Evolutionary conservation across 2,888 invertebrate genomes (phyloP), one percentile per base, ranked within the genome.

Genomic region (Amaurobius ferox): DNA sequence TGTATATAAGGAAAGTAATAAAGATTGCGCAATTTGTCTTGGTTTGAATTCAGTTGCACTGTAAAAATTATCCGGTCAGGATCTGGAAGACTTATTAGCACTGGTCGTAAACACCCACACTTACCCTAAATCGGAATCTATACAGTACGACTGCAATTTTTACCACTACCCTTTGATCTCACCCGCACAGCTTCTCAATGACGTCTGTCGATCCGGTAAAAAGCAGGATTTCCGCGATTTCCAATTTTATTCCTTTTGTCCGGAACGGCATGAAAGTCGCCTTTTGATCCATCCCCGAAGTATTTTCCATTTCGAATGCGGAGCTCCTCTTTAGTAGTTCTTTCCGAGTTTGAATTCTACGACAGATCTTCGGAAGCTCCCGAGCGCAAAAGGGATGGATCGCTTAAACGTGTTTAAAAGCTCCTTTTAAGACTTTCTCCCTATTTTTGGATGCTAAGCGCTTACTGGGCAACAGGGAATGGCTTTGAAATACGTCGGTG

Each of bases 371-470:
- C 11, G 23, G 23, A 55, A 55, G 19, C 55, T 23, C 3, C 23
- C 23, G 23, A 23, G 23, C 55, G 55, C n/a, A n/a, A 55, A 55
- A 55, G 55, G 16, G 40, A 32, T n/a, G 62, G 81, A 68, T 76
- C 76, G 11, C 64, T 68, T 83, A 76, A 76, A 83, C 81, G 76
- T 83, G 76, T 83, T 83, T 83, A 83, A 83, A 83, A 71, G 81
- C 62, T 81, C 74, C 70, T 66, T 76, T 76, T 55, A 30, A 40
- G 40, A 70, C 39, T 70, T 40, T 44, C 28, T 40, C 70, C 28
- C 40, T 40, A 70, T 70, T 70, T n/a, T 44, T 70, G 35, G 26
- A 39, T 28, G 40, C 70, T 70, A 32, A 30, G 30, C 32, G 66
- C n/a, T 66, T 35, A 23, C n/a, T 32, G 19, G 19, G 66, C 19